Percentiles rank a stretch among this genome's conserved stretches.
Evolutionary conservation across 1,140 invertebrate species (phyloP).

Genomic region (Amyelois transitella): DNA sequence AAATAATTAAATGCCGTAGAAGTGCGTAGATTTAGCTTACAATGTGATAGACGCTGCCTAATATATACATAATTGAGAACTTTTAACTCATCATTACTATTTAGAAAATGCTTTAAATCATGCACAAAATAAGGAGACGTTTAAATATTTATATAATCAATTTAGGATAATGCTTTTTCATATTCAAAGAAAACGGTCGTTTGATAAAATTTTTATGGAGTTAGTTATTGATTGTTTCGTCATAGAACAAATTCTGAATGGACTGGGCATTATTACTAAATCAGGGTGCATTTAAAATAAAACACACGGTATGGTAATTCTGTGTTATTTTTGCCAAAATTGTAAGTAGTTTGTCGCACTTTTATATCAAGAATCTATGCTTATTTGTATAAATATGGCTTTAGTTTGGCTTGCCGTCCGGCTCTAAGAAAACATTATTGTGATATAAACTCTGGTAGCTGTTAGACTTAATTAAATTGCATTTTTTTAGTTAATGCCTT

Average conservation of each 20-base stretch:
- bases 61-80: constrained; percentile 16
- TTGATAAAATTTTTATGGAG: too few species aligned
- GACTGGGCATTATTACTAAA: too few species aligned
- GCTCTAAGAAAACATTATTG: not conserved
- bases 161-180: constrained; percentile 1
- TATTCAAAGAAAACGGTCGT: too few species aligned
- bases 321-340: too few species aligned
- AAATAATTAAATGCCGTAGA: constrained; percentile 1
- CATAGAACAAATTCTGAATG: too few species aligned
- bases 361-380: too few species aligned
- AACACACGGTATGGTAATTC: too few species aligned
- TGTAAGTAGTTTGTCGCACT: too few species aligned
- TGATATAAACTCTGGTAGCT: not conserved
- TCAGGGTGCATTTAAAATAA: too few species aligned
- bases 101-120: constrained; percentile 10
- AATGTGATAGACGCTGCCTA: constrained; percentile 40
- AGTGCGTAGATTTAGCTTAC: constrained; percentile 31
- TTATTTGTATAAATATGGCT: too few species aligned
- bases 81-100: constrained; percentile 10
- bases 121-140: constrained; percentile 26
- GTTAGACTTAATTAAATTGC: not conserved
- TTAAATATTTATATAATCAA: not conserved
- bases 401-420: too few species aligned
- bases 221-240: too few species aligned
- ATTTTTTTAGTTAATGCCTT: not conserved